Base-by-base conservation (phyloP, 2,888 invertebrate genomes). In the Salticus scenicus region DNA sequence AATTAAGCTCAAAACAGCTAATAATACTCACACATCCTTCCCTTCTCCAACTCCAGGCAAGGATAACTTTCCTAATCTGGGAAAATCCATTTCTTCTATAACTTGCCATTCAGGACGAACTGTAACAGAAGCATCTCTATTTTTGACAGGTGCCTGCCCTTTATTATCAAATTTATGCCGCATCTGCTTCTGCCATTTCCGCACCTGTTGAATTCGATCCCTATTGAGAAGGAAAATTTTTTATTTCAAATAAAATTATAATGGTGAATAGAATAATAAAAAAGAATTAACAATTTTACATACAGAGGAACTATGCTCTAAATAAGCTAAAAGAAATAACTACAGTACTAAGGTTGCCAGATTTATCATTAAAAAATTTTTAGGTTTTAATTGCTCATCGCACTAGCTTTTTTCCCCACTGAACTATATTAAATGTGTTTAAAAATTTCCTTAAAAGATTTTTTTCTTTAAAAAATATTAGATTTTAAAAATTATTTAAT, bases 41-140 rank as follows among this genome's bases (percentile, higher is more conserved):
- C 93, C 93, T 57, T 98, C 97, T 90, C 96, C 96, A 82, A 99
- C 94, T 88, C 94, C 95, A 0, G 99, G 98, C 89, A 99, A 92
- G 31, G 96, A 96, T 1, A 99, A 93, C 91, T 99, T 99, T 57
- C 95, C 94, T 87, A 99, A 93, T 1, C 99, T 94, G 10, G 97
- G 97, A 91, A 99, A 99, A 92, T 99, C 99, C 96, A 99, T 98
- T 91, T 99, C 99, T 81, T 89, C 89, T 28, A 89, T 96, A 1
- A 98, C 98, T 78, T 94, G 94, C 99, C 99, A 99, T 88, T 98
- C 97, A 10, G 98, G 96, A 64, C 96, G 94, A 0, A 99, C 98
- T 76, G 97, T 96, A 0, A 99, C 98, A 0, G 98, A 99, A 1
- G 99, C 97, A 92, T 98, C 98, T 57, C 98, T 94, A 89, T 97